These are phyloP conservation scores for Pachymerium ferrugineum DNA, from an alignment of 2,888 invertebrate genomes.

Conservation along the genomic window DNA sequence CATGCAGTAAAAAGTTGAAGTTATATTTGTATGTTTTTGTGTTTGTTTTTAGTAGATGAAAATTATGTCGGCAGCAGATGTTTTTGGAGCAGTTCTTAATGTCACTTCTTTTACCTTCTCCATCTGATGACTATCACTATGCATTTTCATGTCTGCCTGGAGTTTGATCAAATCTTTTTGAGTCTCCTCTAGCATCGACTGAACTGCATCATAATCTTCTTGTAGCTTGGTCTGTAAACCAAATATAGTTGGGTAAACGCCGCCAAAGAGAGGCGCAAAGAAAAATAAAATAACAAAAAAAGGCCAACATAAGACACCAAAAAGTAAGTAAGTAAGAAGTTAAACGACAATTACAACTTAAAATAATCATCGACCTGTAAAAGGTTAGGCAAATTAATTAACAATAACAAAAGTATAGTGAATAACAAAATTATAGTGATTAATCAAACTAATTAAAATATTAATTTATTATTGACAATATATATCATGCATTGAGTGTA, in stretches of 20 bases:
- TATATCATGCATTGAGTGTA: no score
- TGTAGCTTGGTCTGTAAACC: conserved; percentile 44
- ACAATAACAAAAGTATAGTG: not conserved
- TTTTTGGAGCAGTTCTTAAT: not conserved
- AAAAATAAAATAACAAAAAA: not conserved
- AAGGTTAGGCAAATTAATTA: not conserved
- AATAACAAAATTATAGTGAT: no score
- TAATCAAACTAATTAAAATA: no score
- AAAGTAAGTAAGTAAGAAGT: not conserved
- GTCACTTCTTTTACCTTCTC: conserved; percentile 36
- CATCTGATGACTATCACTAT: not conserved
- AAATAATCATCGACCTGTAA: no score
- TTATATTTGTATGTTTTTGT: no score
- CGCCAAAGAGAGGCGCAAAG: not conserved
- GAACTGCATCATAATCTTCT: conserved; percentile 48
- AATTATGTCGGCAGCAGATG: not conserved
- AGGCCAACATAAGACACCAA: not conserved
- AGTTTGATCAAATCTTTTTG: conserved; percentile 45
- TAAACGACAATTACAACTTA: conserved; percentile 29
- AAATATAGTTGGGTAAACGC: not conserved
- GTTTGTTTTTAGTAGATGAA: conserved; percentile 21
- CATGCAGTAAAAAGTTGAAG: no score
- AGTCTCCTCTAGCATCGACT: conserved; percentile 46
- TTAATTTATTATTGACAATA: no score
- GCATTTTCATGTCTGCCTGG: conserved; percentile 41